Evolutionary conservation across 2,113 vertebrate species (phyloP).

Genomic region (Catagonus wagneri): DNA sequence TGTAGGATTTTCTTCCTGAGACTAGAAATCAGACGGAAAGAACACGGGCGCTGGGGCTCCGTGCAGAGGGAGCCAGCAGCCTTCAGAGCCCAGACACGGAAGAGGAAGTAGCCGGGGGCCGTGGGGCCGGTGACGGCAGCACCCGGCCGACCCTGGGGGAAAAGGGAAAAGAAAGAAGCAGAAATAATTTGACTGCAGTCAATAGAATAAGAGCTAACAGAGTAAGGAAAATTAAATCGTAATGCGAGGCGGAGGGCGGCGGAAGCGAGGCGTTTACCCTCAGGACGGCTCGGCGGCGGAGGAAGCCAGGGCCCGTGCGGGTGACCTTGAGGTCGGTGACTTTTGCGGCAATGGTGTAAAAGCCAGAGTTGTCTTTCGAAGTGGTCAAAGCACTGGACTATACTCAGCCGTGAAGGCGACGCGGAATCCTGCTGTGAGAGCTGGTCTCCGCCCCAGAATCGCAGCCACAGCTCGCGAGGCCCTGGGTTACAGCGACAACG

Average conservation of each 20-base stretch:
- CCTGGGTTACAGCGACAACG: neutral
- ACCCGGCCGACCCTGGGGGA: no score
- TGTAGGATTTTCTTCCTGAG: neutral
- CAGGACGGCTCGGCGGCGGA: neutral
- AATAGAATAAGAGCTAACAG: neutral
- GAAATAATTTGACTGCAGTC: neutral
- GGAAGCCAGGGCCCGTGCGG: neutral
- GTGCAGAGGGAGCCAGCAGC: neutral
- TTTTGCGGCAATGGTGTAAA: neutral
- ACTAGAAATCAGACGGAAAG: neutral
- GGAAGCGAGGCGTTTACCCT: no score
- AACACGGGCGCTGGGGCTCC: neutral
- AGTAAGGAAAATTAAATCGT: neutral
- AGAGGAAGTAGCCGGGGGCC: accelerated
- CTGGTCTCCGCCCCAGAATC: accelerated
- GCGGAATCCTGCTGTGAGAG: accelerated
- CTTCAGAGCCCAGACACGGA: accelerated
- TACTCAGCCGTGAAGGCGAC: accelerated
- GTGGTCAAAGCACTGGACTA: no score
- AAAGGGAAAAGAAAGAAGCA: no score
- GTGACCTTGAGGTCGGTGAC: neutral
- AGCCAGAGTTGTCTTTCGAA: neutral
- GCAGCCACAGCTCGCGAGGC: neutral
- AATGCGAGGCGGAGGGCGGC: no score
- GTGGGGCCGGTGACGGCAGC: accelerated